Base-by-base conservation (phyloP, 2,113 vertebrate genomes). In the Scartelaos histophorus region DNA sequence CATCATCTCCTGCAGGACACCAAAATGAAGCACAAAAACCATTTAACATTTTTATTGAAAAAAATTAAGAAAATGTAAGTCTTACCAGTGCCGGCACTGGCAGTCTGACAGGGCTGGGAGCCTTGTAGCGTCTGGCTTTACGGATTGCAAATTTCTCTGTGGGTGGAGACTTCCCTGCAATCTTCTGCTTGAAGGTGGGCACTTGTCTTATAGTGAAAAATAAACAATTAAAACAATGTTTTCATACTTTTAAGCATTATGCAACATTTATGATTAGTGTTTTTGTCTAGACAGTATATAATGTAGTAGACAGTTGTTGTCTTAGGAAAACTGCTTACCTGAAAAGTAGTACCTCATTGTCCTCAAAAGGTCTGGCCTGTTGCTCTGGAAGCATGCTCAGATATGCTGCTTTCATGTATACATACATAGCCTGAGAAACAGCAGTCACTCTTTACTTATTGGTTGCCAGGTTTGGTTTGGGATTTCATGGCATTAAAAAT, bases 321-420 rank as follows among this genome's bases (percentile, higher is more conserved):
- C 35, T 43, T 43, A 43, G 38, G 38, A 7, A 47, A 15, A 47
- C 2, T 16, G 2, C 69, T 80, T 83, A 95, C 94, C 94, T 92
- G 69, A 95, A 95, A 54, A 95, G 92, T 34, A 93, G 88, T 3
- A 93, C 90, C 75, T 95, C 94, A 0, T 94, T 78, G 68, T 95
- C 94, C 7, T 93, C 94, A 43, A 95, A 95, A 3, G 94, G 94
- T 65, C 94, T 76, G 62, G 78, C 71, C 54, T 95, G 94, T 0
- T 90, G 87, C 7, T 76, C 54, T 2, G 92, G 89, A 46, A 95
- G 87, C 94, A 95, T 95, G 77, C 93, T 95, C 79, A 95, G 94
- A 79, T 87, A 95, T 19, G 94, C 94, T 16, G 94, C 94, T 79
- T 95, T 95, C 94, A 95, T 95, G 84, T 94, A 95, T 58, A 95